Evolutionary conservation across 2,113 vertebrate species (phyloP).

Genomic region (Sinocyclocheilus grahami): DNA sequence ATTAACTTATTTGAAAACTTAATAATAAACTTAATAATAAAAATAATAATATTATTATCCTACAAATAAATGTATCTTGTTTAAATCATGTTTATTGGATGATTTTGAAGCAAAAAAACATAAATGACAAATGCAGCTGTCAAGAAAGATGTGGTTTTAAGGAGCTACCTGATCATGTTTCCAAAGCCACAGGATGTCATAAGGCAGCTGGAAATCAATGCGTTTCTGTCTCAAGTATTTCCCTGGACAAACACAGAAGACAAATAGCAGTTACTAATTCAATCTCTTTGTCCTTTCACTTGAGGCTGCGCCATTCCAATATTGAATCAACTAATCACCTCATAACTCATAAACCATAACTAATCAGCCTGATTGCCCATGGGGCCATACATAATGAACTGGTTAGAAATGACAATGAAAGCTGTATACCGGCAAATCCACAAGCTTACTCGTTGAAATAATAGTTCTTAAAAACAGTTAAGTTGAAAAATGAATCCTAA

Average conservation of each 20-base stretch:
- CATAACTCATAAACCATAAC: conserved; percentile 32
- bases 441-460: neutral
- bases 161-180: conserved; percentile 94
- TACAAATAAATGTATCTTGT: neutral
- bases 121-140: conserved; percentile 19
- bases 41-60: neutral
- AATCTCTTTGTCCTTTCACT: conserved; percentile 25
- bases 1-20: neutral
- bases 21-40: neutral
- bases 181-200: conserved; percentile 99
- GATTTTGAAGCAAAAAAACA: neutral
- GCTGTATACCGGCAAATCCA: neutral
- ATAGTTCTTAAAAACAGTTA: neutral
- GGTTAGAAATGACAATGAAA: conserved; percentile 3
- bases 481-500: neutral
- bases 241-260: conserved; percentile 71
- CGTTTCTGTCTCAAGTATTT: conserved; percentile 98
- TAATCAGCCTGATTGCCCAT: conserved; percentile 7
- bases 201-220: conserved; percentile 98
- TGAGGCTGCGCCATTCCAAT: neutral
- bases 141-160: neutral
- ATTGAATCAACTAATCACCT: conserved; percentile 36
- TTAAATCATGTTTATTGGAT: neutral
- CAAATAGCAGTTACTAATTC: conserved; percentile 41
- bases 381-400: conserved; percentile 24